These are phyloP conservation scores for Periphyllus acericola DNA, from an alignment of 2,888 invertebrate genomes.

Conservation along the genomic window DNA sequence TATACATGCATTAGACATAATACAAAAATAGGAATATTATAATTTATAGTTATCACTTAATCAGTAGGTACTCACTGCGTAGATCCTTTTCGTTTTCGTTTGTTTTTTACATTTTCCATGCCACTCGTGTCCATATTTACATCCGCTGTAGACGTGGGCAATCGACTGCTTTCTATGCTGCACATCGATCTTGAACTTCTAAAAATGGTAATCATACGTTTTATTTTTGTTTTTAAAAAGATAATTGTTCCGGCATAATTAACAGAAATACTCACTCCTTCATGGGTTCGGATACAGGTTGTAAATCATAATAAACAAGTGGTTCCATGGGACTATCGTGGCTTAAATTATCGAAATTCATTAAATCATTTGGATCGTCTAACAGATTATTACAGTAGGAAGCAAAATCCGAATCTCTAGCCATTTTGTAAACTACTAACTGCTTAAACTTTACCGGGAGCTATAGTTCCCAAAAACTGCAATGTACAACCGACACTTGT, in stretches of 20 bases:
- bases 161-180: slow-evolving; percentile 19
- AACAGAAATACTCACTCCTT: slow-evolving; percentile 64
- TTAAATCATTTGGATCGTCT: slow-evolving; percentile 26
- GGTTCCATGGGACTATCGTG: slow-evolving; percentile 35
- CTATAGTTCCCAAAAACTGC: slow-evolving; percentile 6
- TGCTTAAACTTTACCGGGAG: neutral
- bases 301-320: slow-evolving; percentile 65
- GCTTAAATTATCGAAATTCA: slow-evolving; percentile 35
- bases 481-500: slow-evolving; percentile 49
- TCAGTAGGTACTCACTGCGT: slow-evolving; percentile 40
- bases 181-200: slow-evolving; percentile 28
- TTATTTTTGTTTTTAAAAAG: neutral
- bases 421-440: slow-evolving; percentile 10
- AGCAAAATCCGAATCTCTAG: slow-evolving; percentile 41
- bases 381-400: slow-evolving; percentile 47
- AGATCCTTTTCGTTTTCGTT: slow-evolving; percentile 51
- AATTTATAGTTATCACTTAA: neutral
- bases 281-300: slow-evolving; percentile 63
- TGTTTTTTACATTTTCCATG: slow-evolving; percentile 31
- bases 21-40: too few species aligned
- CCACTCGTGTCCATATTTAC: slow-evolving; percentile 28
- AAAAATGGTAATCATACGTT: neutral
- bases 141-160: slow-evolving; percentile 15
- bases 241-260: neutral
- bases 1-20: neutral